Conservation (phyloP, 2,797 vertebrate species). For the Micrastur ruficollis region DNA sequence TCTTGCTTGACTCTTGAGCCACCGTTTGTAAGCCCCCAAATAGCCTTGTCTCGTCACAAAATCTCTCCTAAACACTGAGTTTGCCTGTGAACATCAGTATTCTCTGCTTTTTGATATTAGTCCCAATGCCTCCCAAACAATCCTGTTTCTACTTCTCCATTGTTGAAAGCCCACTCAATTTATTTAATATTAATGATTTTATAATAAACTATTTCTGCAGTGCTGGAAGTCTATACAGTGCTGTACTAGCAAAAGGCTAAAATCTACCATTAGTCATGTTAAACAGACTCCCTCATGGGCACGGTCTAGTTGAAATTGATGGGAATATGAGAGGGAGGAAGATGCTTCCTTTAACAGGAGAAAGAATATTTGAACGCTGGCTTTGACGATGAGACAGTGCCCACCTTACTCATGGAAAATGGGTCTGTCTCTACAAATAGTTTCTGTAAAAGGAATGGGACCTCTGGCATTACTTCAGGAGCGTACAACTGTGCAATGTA, state of each 20-base stretch:
- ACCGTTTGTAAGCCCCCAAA: not conserved
- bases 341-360: not conserved
- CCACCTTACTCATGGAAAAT: not conserved
- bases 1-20: not conserved
- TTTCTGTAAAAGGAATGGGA: not conserved
- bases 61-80: not conserved
- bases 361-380: not conserved
- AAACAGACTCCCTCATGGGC: not conserved
- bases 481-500: not conserved
- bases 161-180: not conserved
- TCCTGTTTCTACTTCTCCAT: not conserved
- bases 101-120: not conserved
- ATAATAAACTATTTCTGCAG: not conserved
- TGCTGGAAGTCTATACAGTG: not conserved
- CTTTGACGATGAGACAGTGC: not conserved
- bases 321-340: not conserved
- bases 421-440: not conserved
- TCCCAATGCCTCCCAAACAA: not conserved
- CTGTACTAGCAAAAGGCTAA: not conserved
- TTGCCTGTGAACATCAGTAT: not conserved
- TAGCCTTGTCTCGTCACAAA: not conserved
- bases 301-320: not conserved
- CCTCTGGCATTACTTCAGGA: not conserved
- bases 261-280: not conserved
- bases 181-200: not conserved